A percentile compares a stretch with the other conserved stretches of the same genome.
Evolutionary conservation across 2,113 vertebrate species (phyloP).

Genomic region (Lethenteron reissneri): DNA sequence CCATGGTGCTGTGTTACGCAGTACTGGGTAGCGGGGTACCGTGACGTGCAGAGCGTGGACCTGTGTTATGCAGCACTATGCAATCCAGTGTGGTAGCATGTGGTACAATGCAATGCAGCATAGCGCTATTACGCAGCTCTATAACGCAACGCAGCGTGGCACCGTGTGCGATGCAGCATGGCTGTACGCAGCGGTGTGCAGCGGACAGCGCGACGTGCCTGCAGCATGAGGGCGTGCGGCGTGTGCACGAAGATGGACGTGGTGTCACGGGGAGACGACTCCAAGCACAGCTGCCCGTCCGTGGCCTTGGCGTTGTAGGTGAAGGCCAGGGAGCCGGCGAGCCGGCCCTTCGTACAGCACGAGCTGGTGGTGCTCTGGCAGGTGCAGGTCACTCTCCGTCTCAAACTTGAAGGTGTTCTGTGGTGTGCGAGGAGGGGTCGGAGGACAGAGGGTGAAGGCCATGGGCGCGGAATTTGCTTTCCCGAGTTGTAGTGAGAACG

Average conservation of each 20-base stretch:
- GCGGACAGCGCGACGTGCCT: constrained; percentile 30
- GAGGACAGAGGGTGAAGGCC: too few relatives aligned
- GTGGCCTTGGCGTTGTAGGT: constrained; percentile 85
- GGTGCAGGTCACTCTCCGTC: constrained; percentile 80
- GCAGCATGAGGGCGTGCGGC: constrained; percentile 92
- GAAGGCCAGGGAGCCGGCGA: constrained; percentile 63
- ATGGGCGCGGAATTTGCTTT: too few relatives aligned
- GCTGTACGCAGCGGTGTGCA: neutral
- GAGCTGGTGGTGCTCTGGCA: constrained; percentile 76
- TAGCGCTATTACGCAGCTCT: neutral
- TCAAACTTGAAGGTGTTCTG: constrained; percentile 91
- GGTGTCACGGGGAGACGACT: constrained; percentile 87
- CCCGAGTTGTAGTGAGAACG: neutral
- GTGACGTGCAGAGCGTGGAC: too few relatives aligned
- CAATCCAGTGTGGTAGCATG: too few relatives aligned
- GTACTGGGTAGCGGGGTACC: too few relatives aligned
- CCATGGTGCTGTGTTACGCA: too few relatives aligned
- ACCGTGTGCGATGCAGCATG: too few relatives aligned
- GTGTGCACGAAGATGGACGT: constrained; percentile 91
- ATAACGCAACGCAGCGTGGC: too few relatives aligned
- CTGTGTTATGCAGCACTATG: too few relatives aligned
- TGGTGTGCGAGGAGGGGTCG: neutral
- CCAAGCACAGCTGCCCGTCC: constrained; percentile 86
- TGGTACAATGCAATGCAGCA: constrained; percentile 10
- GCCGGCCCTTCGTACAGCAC: constrained; percentile 81